Percentiles rank a stretch among this genome's conserved stretches.
Conservation (phyloP, 1,140 invertebrate genomes). For the Pseudomyrmex dendroicus region DNA sequence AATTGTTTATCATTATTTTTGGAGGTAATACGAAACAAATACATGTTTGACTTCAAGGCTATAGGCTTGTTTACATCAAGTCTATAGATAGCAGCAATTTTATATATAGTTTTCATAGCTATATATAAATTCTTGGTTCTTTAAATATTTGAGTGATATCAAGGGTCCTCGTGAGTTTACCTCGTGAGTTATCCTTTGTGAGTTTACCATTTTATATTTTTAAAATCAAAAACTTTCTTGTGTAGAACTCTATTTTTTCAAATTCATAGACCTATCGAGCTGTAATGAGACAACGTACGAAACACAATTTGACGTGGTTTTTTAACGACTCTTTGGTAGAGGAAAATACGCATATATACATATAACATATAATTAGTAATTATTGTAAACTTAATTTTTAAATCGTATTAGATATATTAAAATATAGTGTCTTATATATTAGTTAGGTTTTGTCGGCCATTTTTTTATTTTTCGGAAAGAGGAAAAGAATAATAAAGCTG, state of each 20-base stretch:
- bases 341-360: not conserved
- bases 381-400: constrained; percentile 56
- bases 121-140: not conserved
- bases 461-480: constrained; percentile 33
- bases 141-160: not conserved
- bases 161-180: not conserved
- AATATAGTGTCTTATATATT: constrained; percentile 33
- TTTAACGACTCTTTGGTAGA: constrained; percentile 13
- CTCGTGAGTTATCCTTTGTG: too few relatives aligned
- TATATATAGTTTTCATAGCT: constrained; percentile 17
- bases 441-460: constrained; percentile 35
- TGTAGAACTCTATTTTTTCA: not conserved
- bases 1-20: constrained; percentile 19
- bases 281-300: not conserved
- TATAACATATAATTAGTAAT: not conserved
- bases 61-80: not conserved
- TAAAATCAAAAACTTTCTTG: not conserved
- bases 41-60: constrained; percentile 18
- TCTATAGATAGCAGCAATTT: constrained; percentile 34
- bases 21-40: not conserved
- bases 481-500: not conserved
- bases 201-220: constrained; percentile 1
- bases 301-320: not conserved
- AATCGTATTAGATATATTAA: constrained; percentile 28
- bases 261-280: constrained; percentile 27